Evolutionary conservation across 2,888 invertebrate genomes (phyloP), one percentile per base, ranked within the genome.

Genomic region (Linyphia triangularis): DNA sequence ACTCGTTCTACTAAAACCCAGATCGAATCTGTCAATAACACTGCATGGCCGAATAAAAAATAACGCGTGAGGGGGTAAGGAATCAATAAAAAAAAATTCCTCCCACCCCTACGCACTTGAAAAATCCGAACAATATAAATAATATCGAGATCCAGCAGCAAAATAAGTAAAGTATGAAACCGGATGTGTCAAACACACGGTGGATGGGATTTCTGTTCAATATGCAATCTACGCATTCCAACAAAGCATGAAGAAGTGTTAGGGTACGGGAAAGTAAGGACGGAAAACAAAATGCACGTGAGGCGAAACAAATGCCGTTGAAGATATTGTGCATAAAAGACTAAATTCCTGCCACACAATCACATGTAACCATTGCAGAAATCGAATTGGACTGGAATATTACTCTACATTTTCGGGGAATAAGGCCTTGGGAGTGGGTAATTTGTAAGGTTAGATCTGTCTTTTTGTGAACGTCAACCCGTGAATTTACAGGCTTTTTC

Each of bases 11-110:
- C 51, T 69, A 72, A 22, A 59, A 16, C 24, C 57, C 26, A 57
- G 73, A 75, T 75, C 73, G 73, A 75, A 75, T 57, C 73, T 75
- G 73, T 75, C 73, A 75, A 75, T 75, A 75, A 57, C 59, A 75
- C 51, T 51, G 57, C 26, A 59, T n/a, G 10, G 19, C 59, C 19
- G 40, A 72, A 40, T 26, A 51, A 43, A 9, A 13, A 24, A n/a
- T 7, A 28, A 37, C 16, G 13, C 24, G 30, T 43, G n/a, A 70
- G 70, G 22, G 19, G 40, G 40, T 10, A 65, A 43, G 22, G 43
- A 33, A 70, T 22, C 22, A 43, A 22, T 13, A 33, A 26, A 22
- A 69, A 28, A 72, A 51, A 26, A 43, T 30, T 30, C 33, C 33
- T 67, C 33, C 33, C 26, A 2, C n/a, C 33, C 69, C 61, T 13